Base-by-base conservation (phyloP, 2,888 invertebrate species). In the Subacronicta megacephala region DNA sequence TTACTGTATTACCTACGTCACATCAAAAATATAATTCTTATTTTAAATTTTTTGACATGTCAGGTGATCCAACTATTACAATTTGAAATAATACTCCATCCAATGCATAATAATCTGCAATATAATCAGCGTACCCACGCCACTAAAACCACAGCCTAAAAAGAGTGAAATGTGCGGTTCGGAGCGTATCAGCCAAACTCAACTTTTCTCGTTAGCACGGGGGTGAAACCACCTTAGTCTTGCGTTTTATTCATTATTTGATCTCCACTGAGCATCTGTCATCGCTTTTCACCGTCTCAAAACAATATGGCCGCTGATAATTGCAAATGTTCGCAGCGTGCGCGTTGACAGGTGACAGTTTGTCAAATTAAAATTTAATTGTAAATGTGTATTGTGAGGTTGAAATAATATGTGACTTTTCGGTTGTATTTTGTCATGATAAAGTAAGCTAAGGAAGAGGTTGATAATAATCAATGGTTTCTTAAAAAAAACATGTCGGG, bases 211-310 rank as follows among this genome's bases (percentile, higher is more conserved):
- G 88, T 90, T 90, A 90, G 86, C 80, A 76, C 64, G 78, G 79
- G 86, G 87, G 88, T 77, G 84, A 84, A 86, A 89, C 85, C 83
- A 84, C 86, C 88, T 88, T 85, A 83, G 84, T 84, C 88, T 88
- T 82, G 85, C 84, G 79, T 87, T 90, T 88, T 84, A 85, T 88
- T 90, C 90, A 88, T 91, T 88, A 90, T 90, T 90, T 88, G 89
- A 90, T 90, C 64, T 89, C 84, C 73, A 62, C 79, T 74, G 80
- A 85, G 85, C 85, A 87, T 87, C 89, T 90, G 90, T 90, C 89
- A 89, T 89, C 88, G 82, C 77, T 87, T 88, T 81, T 75, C 47
- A 70, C 56, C 61, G 23, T 60, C 53, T 49, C 45, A 35, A 58
- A 45, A 73, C 58, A 65, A 69, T 78, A 72, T 75, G 62, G 59